Percentiles rank a stretch among this genome's conserved stretches.
Conservation (phyloP, 1,140 invertebrate species). For the Sinonovacula constricta region DNA sequence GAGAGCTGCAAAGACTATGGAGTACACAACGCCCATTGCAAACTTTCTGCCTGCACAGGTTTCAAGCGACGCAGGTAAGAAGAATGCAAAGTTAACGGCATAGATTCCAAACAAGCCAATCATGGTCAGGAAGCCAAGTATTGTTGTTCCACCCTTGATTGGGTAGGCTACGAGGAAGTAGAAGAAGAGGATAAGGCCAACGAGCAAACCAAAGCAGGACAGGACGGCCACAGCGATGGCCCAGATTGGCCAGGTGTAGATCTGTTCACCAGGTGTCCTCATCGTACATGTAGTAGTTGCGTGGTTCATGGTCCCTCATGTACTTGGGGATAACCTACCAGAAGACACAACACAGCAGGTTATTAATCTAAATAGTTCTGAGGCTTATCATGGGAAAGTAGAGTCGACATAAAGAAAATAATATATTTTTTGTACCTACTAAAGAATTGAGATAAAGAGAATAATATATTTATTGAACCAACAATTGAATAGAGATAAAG, state of each 20-base stretch:
- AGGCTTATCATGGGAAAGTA: too few relatives aligned
- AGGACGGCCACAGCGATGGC: conserved; percentile 76
- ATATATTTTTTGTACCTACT: too few relatives aligned
- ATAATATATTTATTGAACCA: too few relatives aligned
- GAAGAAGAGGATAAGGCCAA: conserved; percentile 76
- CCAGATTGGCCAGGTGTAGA: conserved; percentile 73
- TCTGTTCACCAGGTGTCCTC: conserved; percentile 38
- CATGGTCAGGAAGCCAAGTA: conserved; percentile 80
- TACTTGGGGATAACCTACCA: conserved; percentile 23
- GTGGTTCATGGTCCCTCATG: conserved; percentile 53
- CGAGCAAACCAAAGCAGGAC: conserved; percentile 72
- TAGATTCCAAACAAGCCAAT: conserved; percentile 80
- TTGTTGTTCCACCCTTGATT: conserved; percentile 77
- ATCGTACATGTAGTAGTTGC: conserved; percentile 70
- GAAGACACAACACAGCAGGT: too few relatives aligned
- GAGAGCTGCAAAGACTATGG: conserved; percentile 78
- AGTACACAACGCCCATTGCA: conserved; percentile 79
- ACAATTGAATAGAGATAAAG: too few relatives aligned
- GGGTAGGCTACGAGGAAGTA: conserved; percentile 79
- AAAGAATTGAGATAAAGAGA: too few relatives aligned
- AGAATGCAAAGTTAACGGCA: conserved; percentile 80
- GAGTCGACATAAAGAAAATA: too few relatives aligned
- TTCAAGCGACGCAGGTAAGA: conserved; percentile 76
- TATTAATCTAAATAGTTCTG: too few relatives aligned
- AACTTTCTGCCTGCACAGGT: conserved; percentile 78